phyloP scores from a whole-genome alignment of 2,888 invertebrate genomes.

The Pandemis cinnamomeana region DNA sequence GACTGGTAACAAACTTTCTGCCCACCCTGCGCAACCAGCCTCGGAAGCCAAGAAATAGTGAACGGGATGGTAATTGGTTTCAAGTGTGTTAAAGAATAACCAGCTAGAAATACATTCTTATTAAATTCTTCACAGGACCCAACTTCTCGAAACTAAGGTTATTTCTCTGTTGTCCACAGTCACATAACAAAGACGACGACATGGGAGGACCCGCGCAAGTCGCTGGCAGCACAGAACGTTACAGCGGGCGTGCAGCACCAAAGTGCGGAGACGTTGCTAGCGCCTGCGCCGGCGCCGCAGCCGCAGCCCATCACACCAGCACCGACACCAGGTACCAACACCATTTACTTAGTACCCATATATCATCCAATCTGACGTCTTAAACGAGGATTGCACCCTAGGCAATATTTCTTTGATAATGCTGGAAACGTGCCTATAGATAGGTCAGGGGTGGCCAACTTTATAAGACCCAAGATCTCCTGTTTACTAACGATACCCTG shows the following conservation, averaged over 20 bases:
- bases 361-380: not conserved
- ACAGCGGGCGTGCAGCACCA: constrained; percentile 79
- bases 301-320: constrained; percentile 65
- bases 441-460: too few species aligned
- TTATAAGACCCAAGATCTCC: too few species aligned
- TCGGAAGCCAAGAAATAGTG: too few species aligned
- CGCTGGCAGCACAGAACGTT: constrained; percentile 87
- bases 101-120: too few species aligned
- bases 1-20: too few species aligned
- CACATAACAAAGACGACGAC: constrained; percentile 95
- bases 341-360: too few species aligned
- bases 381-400: not conserved
- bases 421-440: too few species aligned
- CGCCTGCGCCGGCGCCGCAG: constrained; percentile 74
- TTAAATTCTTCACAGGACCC: not conserved
- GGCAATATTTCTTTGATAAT: too few species aligned
- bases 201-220: constrained; percentile 96
- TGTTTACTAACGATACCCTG: too few species aligned
- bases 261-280: constrained; percentile 77
- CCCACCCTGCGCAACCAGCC: too few species aligned
- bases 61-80: too few species aligned
- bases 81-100: too few species aligned
- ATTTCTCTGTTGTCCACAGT: constrained; percentile 81
- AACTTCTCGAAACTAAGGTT: not conserved
- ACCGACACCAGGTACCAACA: constrained; percentile 62